These are phyloP conservation scores for Lasioglossum figueresi DNA, from an alignment of 2,888 invertebrate species.

Conservation along the genomic window DNA sequence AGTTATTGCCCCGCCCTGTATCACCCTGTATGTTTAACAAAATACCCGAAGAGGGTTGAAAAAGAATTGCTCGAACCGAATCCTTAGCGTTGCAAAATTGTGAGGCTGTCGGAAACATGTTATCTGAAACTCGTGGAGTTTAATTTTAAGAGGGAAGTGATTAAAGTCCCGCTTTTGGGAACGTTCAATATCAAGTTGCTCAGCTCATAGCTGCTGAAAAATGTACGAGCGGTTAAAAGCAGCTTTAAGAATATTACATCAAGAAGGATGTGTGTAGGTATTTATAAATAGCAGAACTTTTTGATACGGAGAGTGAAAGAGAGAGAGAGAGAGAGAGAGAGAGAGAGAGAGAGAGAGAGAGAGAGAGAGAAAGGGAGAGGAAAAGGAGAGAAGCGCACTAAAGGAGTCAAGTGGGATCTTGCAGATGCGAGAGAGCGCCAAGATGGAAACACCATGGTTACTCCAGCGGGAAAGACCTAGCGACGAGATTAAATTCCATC, in stretches of 20 bases:
- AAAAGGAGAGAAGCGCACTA: too few relatives aligned
- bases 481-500: constrained; percentile 24
- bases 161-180: neutral
- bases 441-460: neutral
- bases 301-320: neutral
- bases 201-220: neutral
- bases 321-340: too few relatives aligned
- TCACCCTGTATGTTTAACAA: too few relatives aligned
- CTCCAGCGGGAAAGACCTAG: neutral
- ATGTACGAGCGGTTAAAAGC: neutral
- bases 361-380: too few relatives aligned
- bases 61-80: too few relatives aligned
- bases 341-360: too few relatives aligned
- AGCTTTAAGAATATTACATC: neutral
- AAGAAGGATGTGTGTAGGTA: neutral
- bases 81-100: too few relatives aligned
- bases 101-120: too few relatives aligned
- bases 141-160: too few relatives aligned
- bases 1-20: too few relatives aligned
- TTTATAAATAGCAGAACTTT: constrained; percentile 11
- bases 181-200: neutral
- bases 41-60: too few relatives aligned
- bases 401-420: constrained; percentile 21
- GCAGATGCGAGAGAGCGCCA: neutral
- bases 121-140: too few relatives aligned